Conservation (phyloP, 2,797 vertebrate species). For the Ficedula albicollis region DNA sequence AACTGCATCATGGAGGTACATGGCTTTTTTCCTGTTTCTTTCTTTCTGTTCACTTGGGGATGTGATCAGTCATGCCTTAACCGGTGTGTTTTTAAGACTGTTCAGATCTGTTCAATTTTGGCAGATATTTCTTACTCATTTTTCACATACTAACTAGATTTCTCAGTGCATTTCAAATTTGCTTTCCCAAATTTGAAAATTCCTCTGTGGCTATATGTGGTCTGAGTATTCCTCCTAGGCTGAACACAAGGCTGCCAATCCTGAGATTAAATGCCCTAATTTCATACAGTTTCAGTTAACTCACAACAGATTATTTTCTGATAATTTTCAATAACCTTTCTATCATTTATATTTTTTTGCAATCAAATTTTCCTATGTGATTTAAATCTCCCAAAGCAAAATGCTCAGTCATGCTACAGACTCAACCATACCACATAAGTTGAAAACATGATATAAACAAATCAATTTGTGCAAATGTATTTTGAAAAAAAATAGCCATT, state of each 20-base stretch:
- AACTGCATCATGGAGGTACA: neutral
- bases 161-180: neutral
- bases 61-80: slow-evolving; percentile 36
- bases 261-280: neutral
- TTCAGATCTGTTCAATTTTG: neutral
- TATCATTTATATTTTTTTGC: neutral
- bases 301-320: neutral
- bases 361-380: neutral
- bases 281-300: neutral
- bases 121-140: neutral
- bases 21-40: neutral
- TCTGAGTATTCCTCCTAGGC: neutral
- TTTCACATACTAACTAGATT: neutral
- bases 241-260: neutral
- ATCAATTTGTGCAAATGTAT: neutral
- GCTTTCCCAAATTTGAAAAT: neutral
- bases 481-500: neutral
- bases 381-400: neutral
- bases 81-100: neutral
- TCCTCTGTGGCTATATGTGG: neutral
- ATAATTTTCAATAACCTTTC: neutral
- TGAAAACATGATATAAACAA: neutral
- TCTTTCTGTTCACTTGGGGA: slow-evolving; percentile 19
- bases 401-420: neutral
- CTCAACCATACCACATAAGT: neutral